phyloP scores from a whole-genome alignment of 2,797 vertebrate genomes.

The Liasis olivaceus region DNA sequence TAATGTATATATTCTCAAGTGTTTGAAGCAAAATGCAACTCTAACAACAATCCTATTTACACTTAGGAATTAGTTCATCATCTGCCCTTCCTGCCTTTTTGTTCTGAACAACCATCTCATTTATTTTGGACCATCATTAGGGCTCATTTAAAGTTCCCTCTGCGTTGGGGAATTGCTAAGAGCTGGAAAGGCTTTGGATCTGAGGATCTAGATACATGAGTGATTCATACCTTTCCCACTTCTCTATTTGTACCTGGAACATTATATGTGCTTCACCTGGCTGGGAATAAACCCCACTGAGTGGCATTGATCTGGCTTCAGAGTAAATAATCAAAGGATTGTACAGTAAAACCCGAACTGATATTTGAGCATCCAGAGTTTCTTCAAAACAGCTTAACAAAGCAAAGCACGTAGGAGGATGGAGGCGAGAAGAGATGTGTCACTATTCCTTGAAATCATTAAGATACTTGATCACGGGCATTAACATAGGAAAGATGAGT shows the following conservation, averaged over 20 bases:
- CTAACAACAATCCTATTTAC: background rate
- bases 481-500: constrained; percentile 3
- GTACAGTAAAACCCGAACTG: background rate
- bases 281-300: background rate
- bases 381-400: background rate
- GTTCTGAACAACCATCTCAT: background rate
- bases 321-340: background rate
- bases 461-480: constrained; percentile 45
- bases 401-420: constrained; percentile 26
- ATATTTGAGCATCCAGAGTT: background rate
- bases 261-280: background rate
- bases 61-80: background rate
- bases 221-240: background rate
- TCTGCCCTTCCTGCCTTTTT: background rate
- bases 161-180: background rate
- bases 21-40: background rate
- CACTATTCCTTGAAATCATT: constrained; percentile 9
- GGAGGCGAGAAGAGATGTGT: constrained; percentile 26
- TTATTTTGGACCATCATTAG: background rate
- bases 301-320: background rate
- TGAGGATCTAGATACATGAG: background rate
- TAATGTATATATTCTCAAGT: background rate
- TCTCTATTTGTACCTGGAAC: background rate
- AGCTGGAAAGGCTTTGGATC: background rate
- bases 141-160: background rate